Base-by-base conservation (phyloP, 1,140 invertebrate genomes). In the Pseudomyrmex pallidus region DNA sequence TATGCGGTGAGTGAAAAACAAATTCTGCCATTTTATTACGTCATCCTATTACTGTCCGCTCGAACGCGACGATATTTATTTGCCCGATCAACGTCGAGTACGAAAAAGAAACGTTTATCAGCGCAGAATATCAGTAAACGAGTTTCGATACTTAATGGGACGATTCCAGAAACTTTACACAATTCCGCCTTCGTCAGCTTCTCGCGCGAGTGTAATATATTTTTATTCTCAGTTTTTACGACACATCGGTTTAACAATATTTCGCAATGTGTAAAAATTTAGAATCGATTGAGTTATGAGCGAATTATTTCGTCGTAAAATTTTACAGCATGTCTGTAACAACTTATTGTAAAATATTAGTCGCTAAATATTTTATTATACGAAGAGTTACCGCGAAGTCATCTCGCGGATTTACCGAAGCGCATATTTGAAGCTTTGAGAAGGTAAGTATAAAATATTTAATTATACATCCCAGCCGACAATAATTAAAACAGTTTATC, bases 1-100 rank as follows among this genome's bases (percentile, higher is more conserved):
- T 97, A 92, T 98, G 98, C 94, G 96, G 96, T 91, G 94, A 95
- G 92, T 93, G 62, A 35, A 46, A 74, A 35, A 35, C 22, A 54
- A 86, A 48, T 48, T 57, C 67, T 46, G 64, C 3, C 7, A 66
- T 48, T 15, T 46, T 22, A 64, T 59, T 10, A 2, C 52, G 10
- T 35, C 35, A 35, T 35, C 7, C 35, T 35, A 35, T 35, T 35
- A 35, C 5, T 35, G 35, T 35, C 35, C 35, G 35, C 35, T 35
- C 35, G 1, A 35, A 35, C 35, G 35, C 35, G 57, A 25, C 2
- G 8, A 46, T 10, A 54, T 44, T 54, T 72, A 10, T 20, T 46
- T 61, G 4, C 61, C 46, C 10, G 9, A 22, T n/a, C 13, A 74
- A 50, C n/a, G 4, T 35, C 35, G 54, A 61, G 7, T 10, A 52